Conservation (phyloP, 1,140 invertebrate genomes). For the Eriocheir sinensis region DNA sequence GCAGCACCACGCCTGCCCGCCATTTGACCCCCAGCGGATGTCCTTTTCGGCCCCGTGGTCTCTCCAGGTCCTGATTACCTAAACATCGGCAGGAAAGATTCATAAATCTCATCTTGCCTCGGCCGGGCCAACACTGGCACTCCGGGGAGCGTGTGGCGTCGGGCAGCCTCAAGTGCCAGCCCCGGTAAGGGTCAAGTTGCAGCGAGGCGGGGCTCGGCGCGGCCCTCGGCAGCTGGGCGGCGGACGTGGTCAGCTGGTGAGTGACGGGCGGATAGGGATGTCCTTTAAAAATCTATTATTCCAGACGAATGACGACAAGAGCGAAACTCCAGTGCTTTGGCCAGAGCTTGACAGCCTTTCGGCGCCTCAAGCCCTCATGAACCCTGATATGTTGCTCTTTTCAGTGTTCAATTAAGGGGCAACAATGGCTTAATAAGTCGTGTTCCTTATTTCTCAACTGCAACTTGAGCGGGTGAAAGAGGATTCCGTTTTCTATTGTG, state of each 20-base stretch:
- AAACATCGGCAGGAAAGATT: conserved; percentile 63
- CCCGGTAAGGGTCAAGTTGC: conserved; percentile 54
- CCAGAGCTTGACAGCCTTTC: not conserved
- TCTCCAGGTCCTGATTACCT: conserved; percentile 59
- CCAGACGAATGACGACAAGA: conserved; percentile 50
- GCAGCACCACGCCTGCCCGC: not conserved
- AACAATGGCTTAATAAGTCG: conserved; percentile 77
- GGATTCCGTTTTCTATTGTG: conserved; percentile 77
- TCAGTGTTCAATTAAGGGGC: conserved; percentile 75
- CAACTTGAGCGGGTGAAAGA: conserved; percentile 77
- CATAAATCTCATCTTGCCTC: conserved; percentile 65
- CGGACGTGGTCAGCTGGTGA: conserved; percentile 19
- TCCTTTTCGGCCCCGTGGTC: not conserved
- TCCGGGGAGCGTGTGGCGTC: not conserved
- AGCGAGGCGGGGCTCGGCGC: not conserved
- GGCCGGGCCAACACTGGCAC: conserved; percentile 42
- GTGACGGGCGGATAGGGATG: conserved; percentile 70
- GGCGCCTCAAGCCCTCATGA: conserved; percentile 65
- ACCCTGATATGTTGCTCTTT: conserved; percentile 77
- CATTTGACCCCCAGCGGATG: not conserved
- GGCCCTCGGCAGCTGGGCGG: conserved; percentile 14
- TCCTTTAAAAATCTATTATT: conserved; percentile 66
- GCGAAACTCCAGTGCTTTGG: conserved; percentile 43
- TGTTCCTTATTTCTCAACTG: conserved; percentile 74
- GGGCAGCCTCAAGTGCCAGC: conserved; percentile 58